Conservation (phyloP, 2,113 vertebrate genomes). For the Lanius collurio region DNA sequence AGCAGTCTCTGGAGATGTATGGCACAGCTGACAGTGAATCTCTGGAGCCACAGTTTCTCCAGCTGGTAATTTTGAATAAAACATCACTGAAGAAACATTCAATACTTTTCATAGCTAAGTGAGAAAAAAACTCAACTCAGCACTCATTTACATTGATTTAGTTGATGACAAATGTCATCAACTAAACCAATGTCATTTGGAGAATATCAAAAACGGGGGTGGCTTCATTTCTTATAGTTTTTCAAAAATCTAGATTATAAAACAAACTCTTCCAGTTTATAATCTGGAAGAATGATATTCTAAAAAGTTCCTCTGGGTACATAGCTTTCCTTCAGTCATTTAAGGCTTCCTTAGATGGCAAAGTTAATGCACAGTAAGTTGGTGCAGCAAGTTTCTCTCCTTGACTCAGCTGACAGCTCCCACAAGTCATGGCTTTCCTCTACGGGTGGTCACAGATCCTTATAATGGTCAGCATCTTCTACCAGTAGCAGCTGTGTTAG, state of each 20-base stretch:
- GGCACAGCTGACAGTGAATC: not conserved
- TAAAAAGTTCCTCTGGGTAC: not conserved
- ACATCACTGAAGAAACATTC: not conserved
- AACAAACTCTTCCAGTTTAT: not conserved
- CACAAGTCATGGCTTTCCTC: not conserved
- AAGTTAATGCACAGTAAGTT: not conserved
- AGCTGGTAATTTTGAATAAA: conserved; percentile 29
- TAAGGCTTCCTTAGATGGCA: not conserved
- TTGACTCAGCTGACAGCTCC: not conserved
- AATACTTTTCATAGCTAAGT: conserved; percentile 6
- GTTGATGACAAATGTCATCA: not conserved
- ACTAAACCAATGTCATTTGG: not conserved
- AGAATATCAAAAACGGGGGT: not conserved
- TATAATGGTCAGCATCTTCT: not conserved
- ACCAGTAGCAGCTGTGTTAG: not conserved
- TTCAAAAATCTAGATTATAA: not conserved
- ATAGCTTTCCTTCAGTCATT: not conserved
- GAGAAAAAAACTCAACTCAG: conserved; percentile 4
- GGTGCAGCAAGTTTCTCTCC: not conserved
- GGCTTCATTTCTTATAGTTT: not conserved
- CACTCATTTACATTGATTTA: conserved; percentile 21
- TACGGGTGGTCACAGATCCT: not conserved
- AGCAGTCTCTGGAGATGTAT: not conserved
- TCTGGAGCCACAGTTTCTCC: not conserved
- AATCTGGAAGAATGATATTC: not conserved